Evolutionary conservation across 1,140 invertebrate species (phyloP).

Genomic region (Bombus picipes): DNA sequence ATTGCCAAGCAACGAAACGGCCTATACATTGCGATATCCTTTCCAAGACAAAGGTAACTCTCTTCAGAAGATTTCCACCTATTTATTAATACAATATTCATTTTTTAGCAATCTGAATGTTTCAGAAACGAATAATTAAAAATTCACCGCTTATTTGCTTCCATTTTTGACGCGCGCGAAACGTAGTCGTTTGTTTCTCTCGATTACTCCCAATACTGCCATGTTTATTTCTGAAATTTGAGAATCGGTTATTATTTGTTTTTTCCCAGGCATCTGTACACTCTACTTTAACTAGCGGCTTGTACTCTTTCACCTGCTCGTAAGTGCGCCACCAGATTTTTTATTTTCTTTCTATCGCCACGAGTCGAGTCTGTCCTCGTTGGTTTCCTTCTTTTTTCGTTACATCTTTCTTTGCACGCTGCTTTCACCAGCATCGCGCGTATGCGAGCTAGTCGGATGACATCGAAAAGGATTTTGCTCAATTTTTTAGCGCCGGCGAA

Average conservation of each 20-base stretch:
- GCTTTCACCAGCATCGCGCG: background rate
- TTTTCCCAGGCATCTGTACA: slow-evolving; percentile 61
- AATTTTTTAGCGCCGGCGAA: slow-evolving; percentile 76
- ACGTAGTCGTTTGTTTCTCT: background rate
- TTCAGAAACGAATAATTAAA: background rate
- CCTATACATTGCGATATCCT: slow-evolving; percentile 89
- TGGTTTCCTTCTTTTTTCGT: slow-evolving; percentile 26
- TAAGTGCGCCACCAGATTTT: slow-evolving; percentile 58
- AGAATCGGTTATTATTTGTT: background rate
- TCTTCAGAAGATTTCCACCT: background rate
- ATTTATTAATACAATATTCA: background rate
- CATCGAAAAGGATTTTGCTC: slow-evolving; percentile 42
- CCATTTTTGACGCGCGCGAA: background rate
- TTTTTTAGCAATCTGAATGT: background rate
- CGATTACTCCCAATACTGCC: background rate
- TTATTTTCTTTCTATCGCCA: background rate
- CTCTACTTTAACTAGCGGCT: slow-evolving; percentile 66
- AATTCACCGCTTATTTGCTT: slow-evolving; percentile 4
- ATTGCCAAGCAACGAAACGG: slow-evolving; percentile 87
- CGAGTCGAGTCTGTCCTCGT: background rate
- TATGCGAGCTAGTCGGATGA: background rate
- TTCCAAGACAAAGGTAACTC: slow-evolving; percentile 86
- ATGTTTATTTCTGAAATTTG: background rate
- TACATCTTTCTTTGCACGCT: slow-evolving; percentile 20
- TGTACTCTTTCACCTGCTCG: slow-evolving; percentile 31